Base-by-base conservation (phyloP, 2,888 invertebrate genomes). In the Thecophora atra region DNA sequence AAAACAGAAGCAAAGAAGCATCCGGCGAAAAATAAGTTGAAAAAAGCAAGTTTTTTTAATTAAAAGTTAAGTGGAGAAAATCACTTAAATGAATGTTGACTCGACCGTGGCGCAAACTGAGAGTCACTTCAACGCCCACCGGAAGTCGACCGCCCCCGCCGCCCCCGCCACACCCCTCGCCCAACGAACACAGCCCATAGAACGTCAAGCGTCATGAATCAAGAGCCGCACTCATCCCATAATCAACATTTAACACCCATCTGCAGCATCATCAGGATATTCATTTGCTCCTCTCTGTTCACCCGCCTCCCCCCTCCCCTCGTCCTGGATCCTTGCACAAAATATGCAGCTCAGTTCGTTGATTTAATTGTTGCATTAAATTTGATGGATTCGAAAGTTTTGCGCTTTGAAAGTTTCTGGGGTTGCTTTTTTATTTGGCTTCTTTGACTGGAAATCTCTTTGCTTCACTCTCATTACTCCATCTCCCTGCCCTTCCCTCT, bases 61-160 rank as follows among this genome's bases (percentile, higher is more conserved):
- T 69, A 69, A 69, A 69, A 69, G 60, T 60, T 69, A 69, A 69
- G 69, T 69, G 60, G 30, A 69, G 58, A 69, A 60, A 69, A 69
- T 60, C 69, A 69, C 26, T 69, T 69, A 56, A 68, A 68, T 54
- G 56, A 68, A 56, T 44, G 56, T 56, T 68, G 68, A 54, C 24
- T 68, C 68, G 42, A 37, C 56, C 56, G 68, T 58, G 68, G 56
- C 17, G 56, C 24, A 56, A 42, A 56, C 68, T 37, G 42, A 54
- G 44, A 30, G 30, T 68, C 56, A 56, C 42, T 68, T n/a, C 21
- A 44, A 66, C 52, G 66, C 52, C 30, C 52, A 66, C 51, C 52
- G 66, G 30, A 66, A 51, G 24, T 37, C 37, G 28, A n/a, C 6
- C 37, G 37, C 37, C 11, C 3, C 37, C 1, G 7, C 37, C n/a